A percentile compares a stretch with the other conserved stretches of the same genome.
Conservation (phyloP, 2,888 invertebrate species). For the Eupithecia dodoneata region DNA sequence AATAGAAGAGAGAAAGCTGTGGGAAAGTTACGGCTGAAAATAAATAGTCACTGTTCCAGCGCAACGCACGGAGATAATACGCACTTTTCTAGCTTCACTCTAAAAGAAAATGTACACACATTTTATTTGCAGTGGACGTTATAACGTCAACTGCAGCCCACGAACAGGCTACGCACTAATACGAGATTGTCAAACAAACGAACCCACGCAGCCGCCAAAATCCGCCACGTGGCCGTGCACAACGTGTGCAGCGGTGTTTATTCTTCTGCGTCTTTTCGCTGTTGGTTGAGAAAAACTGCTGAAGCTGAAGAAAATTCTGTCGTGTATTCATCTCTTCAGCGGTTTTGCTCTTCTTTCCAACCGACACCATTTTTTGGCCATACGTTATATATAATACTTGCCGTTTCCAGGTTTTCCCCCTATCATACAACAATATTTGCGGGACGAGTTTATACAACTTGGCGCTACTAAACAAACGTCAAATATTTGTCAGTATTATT, state of each 20-base stretch:
- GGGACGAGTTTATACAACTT: conserved; percentile 15
- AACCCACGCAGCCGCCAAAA: no score
- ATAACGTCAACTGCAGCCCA: no score
- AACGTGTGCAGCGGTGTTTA: no score
- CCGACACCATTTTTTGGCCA: not conserved
- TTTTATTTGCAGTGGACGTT: no score
- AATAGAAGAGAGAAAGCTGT: not conserved
- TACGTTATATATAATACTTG: not conserved
- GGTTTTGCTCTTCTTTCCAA: not conserved
- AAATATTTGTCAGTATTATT: conserved; percentile 19
- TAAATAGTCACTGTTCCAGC: not conserved
- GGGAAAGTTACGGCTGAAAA: not conserved
- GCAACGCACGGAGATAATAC: no score
- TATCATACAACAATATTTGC: not conserved
- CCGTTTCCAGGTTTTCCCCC: not conserved
- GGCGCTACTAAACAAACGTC: conserved; percentile 34
- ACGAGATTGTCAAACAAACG: no score
- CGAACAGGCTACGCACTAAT: no score
- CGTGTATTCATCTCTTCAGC: not conserved
- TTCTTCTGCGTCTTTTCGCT: not conserved
- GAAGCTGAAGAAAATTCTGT: not conserved
- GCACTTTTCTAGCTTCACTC: no score
- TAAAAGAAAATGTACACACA: no score
- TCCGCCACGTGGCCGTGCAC: no score
- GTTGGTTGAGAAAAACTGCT: not conserved